Percentiles rank a stretch among this genome's conserved stretches.
Evolutionary conservation across 2,888 invertebrate species (phyloP).

Genomic region (Diaperis boleti): DNA sequence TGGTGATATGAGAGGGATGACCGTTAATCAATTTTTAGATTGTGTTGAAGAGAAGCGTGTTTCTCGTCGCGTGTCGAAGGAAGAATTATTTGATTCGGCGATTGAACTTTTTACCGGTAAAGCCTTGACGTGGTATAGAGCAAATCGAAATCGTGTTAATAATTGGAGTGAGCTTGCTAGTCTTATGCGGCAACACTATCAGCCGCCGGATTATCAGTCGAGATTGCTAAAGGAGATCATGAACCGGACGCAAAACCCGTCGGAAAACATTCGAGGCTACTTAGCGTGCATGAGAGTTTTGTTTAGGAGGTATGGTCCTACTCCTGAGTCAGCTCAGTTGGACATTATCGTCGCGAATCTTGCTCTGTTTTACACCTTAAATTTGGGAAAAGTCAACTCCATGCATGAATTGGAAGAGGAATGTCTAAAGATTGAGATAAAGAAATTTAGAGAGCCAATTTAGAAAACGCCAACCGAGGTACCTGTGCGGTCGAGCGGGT

Average conservation of each 20-base stretch:
- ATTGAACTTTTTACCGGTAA: slow-evolving; percentile 4
- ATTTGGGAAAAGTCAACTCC: background rate
- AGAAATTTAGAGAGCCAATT: background rate
- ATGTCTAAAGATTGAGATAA: background rate
- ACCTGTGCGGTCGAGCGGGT: background rate
- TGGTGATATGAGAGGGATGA: too few relatives aligned
- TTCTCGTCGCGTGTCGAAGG: background rate
- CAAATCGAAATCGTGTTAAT: background rate
- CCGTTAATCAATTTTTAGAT: too few relatives aligned
- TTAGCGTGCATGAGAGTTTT: background rate
- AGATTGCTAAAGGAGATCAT: background rate
- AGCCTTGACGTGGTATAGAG: background rate
- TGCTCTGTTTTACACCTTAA: background rate
- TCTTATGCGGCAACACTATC: background rate
- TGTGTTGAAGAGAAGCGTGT: too few relatives aligned
- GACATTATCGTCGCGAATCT: background rate
- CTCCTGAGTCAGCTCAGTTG: background rate
- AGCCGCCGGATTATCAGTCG: background rate
- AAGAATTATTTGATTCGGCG: background rate
- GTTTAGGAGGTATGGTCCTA: background rate
- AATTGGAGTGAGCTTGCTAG: background rate
- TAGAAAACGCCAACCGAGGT: background rate
- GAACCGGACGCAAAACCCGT: background rate
- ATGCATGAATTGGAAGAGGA: background rate
- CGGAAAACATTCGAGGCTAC: background rate